phyloP scores from a whole-genome alignment of 2,888 invertebrate species.

The Sinotaia quadrata region DNA sequence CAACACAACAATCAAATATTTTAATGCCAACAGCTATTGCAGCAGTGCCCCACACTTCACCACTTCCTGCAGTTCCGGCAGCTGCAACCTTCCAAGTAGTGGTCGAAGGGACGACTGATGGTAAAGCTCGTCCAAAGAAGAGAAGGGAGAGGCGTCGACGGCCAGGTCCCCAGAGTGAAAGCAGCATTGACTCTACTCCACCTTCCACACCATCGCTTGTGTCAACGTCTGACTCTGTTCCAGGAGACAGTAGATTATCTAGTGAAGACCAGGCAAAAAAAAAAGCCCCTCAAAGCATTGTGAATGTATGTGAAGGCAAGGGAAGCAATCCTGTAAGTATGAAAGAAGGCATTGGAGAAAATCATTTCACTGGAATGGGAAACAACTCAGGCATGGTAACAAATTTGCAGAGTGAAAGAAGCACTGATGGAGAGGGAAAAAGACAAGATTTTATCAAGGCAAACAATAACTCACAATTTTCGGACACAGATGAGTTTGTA shows the following conservation, averaged over 20 bases:
- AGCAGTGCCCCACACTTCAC: neutral
- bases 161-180: slow-evolving; percentile 10
- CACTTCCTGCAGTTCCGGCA: neutral
- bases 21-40: neutral
- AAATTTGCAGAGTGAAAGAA: slow-evolving; percentile 8
- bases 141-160: slow-evolving; percentile 16
- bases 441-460: slow-evolving; percentile 10
- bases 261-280: slow-evolving; percentile 19
- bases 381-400: neutral
- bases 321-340: slow-evolving; percentile 3
- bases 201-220: neutral
- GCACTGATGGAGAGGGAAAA: slow-evolving; percentile 8
- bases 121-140: slow-evolving; percentile 24
- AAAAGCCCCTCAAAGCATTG: slow-evolving; percentile 22
- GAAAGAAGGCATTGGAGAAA: slow-evolving; percentile 14
- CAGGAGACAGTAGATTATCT: neutral
- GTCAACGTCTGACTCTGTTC: neutral
- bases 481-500: slow-evolving; percentile 22
- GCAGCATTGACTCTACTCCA: slow-evolving; percentile 4
- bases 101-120: neutral
- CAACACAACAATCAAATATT: no score
- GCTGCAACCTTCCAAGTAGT: neutral
- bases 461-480: neutral
- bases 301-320: slow-evolving; percentile 20
- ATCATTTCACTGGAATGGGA: neutral